Base-by-base conservation (phyloP, 1,140 invertebrate species). In the Bathynomus jamesi region DNA sequence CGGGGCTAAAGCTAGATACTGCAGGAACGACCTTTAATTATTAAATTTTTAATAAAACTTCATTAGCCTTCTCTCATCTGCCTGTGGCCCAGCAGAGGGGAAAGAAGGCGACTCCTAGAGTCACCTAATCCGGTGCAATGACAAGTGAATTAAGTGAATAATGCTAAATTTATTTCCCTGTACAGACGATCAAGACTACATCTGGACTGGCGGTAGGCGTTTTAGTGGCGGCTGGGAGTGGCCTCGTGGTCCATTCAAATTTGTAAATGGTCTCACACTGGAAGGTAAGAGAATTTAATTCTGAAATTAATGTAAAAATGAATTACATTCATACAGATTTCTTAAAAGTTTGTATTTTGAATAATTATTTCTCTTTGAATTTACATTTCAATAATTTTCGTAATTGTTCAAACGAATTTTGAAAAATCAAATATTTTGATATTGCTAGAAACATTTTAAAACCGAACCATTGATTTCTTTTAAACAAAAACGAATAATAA, bases 231-330 rank as follows among this genome's bases (percentile, higher is more conserved):
- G 29, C 30, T 73, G 60, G 28, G n/a, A 21, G 2, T 73, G 72
- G 72, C 30, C 25, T 28, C 60, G 65, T 21, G 72, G 72, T 29
- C n/a, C 31, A 4, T 28, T 40, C 27, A 24, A 29, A 30, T 64
- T 17, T n/a, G 25, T 28, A 32, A 70, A 17, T 73, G 72, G 72
- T 73, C 72, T 27, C 67, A 73, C 62, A 73, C 72, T 10, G 72
- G 72, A 64, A 62, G 67, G 72, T 73, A 53, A 73, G 72, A 65
- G 28, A 8, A 11, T 8, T 11, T 27, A 21, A 24, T 10, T 11
- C 30, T 28, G 2, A 27, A 63, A 5, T 63, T 63, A 28, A 11
- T 13, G 28, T 28, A 53, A n/a, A 53, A 11, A 53, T 53, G n/a
- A 53, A 11, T 11, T 53, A n/a, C 46, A 53, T 11, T 13, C n/a